Evolutionary conservation across 1,140 invertebrate species (phyloP), one percentile per base, ranked within the genome.

Genomic region (Lanistes nyassanus): DNA sequence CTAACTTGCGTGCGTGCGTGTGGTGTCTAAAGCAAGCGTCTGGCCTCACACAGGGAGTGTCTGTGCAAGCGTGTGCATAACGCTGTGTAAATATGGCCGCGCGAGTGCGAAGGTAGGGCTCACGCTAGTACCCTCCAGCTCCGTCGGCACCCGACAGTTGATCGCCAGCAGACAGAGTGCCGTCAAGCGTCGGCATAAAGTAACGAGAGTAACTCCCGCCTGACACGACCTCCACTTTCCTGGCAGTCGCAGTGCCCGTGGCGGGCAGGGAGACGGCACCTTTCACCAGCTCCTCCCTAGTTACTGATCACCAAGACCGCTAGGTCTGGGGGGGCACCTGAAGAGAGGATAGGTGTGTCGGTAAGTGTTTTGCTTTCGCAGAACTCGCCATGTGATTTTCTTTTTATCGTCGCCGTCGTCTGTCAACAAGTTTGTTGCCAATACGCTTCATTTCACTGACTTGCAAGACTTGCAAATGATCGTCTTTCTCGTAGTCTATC

Each of bases 41-140:
- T 65, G 64, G 34, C 29, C 37, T n/a, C n/a, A n/a, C n/a, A n/a
- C n/a, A n/a, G 64, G 34, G 64, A 36, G 64, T 65, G 4, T 42
- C 7, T 42, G 36, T 68, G 37, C 7, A 3, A 42, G 36, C 39
- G n/a, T 68, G 13, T 29, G 26, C 39, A 53, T 53, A 53, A 13
- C 51, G 13, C 51, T 53, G 51, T 53, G 51, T 53, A 11, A 13
- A 53, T 53, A 23, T 53, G 51, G 13, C 13, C 23, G 51, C 51
- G 51, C 23, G 26, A n/a, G 3, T 11, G 26, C 23, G 19, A 19
- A 16, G 13, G 37, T n/a, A 67, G 19, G 26, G 26, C 34, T 19
- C 34, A 36, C 37, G 26, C 6, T 16, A 29, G 31, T 34, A 6
- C 62, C 16, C 26, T 16, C 26, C 3, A 4, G 5, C 13, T 36